Percentiles rank a stretch among this genome's conserved stretches.
These are phyloP conservation scores for Icerya purchasi DNA, from an alignment of 2,888 invertebrate genomes.

Conservation along the genomic window DNA sequence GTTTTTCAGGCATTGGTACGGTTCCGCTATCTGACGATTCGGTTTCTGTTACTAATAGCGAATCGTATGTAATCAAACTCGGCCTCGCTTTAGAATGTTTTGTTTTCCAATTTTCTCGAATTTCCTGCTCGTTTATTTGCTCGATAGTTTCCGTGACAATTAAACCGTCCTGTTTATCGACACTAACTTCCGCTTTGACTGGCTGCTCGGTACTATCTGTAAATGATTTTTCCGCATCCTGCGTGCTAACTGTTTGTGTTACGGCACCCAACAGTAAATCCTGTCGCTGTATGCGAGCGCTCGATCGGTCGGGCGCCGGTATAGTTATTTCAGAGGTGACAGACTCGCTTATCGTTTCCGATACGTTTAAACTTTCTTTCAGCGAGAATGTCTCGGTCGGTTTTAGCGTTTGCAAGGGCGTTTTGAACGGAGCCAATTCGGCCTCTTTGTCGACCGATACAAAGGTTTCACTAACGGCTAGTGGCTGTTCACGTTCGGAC, in stretches of 20 bases:
- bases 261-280: conserved; percentile 20
- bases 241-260: conserved; percentile 19
- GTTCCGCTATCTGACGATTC: background rate
- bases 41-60: conserved; percentile 5
- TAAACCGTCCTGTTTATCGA: conserved; percentile 22
- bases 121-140: conserved; percentile 19
- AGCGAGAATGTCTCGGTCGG: conserved; percentile 20
- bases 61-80: conserved; percentile 1
- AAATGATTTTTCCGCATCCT: conserved; percentile 21
- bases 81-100: background rate
- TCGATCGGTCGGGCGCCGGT: background rate
- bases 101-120: conserved; percentile 16
- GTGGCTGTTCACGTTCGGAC: too few species aligned
- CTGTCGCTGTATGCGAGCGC: conserved; percentile 15
- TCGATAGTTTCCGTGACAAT: conserved; percentile 19
- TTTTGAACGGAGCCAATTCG: background rate
- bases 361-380: conserved; percentile 26
- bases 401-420: conserved; percentile 3
- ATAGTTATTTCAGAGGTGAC: background rate
- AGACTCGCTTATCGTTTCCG: conserved; percentile 29
- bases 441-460: background rate
- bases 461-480: too few species aligned
- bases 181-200: conserved; percentile 6
- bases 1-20: background rate
- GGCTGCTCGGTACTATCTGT: background rate